Evolutionary conservation across 2,888 invertebrate species (phyloP), one percentile per base, ranked within the genome.

Genomic region (Omphaloscelis lunosa): DNA sequence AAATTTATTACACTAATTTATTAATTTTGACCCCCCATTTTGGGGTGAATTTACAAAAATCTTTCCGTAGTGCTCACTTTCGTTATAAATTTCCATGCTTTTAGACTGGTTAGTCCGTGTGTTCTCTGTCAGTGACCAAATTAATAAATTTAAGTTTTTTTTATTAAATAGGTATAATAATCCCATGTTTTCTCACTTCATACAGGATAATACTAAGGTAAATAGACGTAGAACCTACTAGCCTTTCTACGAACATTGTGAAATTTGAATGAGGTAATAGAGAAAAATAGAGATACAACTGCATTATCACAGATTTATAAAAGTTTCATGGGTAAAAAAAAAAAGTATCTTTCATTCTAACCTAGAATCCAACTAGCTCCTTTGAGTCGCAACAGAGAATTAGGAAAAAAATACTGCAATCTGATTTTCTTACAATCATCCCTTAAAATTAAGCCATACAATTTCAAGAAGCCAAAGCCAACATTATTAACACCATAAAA

Each of bases 401-500:
- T 12, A 8, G 3, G n/a, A n/a, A n/a, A 53, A 72, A 51, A n/a
- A 34, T 11, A 72, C 29, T 59, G 29, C n/a, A 15, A 20, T 66
- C 17, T 6, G 2, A 15, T 48, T 59, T n/a, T 34, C 8, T 17
- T 17, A 17, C 6, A 27, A 41, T n/a, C 27, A 58, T 51, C 17
- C 11, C 58, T 15, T 45, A 65, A 45, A 68, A 74, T 59, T 2
- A 72, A 72, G 12, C 5, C 59, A 59, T 53, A 67, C 1, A 48
- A 61, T 65, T 69, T 51, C 34, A 68, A 77, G 84, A 84, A 79
- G 84, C 63, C 68, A 67, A 70, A 56, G n/a, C 15, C 61, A 63
- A 45, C 79, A 79, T 80, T 82, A 80, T 72, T 80, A 87, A 79
- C 79, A 78, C 79, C 75, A 76, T 77, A 77, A 87, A 81, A 79